Percentiles rank a stretch among this genome's conserved stretches.
Conservation (phyloP, 2,888 invertebrate species). For the Rutpela maculata region DNA sequence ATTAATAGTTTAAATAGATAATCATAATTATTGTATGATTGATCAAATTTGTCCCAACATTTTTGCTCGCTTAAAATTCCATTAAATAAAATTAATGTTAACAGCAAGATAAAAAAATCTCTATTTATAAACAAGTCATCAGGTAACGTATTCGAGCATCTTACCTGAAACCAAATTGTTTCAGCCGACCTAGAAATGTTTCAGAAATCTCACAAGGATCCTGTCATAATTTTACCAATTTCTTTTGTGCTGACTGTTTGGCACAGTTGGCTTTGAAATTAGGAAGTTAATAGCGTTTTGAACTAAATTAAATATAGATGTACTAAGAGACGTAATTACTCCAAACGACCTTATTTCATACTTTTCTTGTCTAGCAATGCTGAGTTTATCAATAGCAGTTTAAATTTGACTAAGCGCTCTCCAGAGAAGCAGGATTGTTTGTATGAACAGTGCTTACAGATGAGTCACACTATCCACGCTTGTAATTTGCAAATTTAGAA, state of each 20-base stretch:
- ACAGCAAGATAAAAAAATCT: neutral
- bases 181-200: neutral
- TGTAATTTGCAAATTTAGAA: conserved; percentile 9
- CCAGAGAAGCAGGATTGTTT: neutral
- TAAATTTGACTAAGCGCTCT: neutral
- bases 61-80: neutral
- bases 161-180: neutral
- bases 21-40: too few relatives aligned
- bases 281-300: conserved; percentile 18
- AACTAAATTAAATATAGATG: conserved; percentile 26
- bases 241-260: conserved; percentile 1
- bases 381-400: neutral
- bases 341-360: conserved; percentile 3
- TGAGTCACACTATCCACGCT: neutral
- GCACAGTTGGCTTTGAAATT: conserved; percentile 33
- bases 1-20: too few relatives aligned
- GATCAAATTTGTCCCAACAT: too few relatives aligned
- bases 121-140: neutral
- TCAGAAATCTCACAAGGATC: neutral
- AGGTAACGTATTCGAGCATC: neutral
- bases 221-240: neutral
- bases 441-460: neutral
- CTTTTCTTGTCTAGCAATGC: neutral
- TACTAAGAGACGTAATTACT: neutral
- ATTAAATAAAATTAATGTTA: neutral